These are phyloP conservation scores for Xylophagus ater DNA, from an alignment of 2,888 invertebrate genomes.

Conservation along the genomic window DNA sequence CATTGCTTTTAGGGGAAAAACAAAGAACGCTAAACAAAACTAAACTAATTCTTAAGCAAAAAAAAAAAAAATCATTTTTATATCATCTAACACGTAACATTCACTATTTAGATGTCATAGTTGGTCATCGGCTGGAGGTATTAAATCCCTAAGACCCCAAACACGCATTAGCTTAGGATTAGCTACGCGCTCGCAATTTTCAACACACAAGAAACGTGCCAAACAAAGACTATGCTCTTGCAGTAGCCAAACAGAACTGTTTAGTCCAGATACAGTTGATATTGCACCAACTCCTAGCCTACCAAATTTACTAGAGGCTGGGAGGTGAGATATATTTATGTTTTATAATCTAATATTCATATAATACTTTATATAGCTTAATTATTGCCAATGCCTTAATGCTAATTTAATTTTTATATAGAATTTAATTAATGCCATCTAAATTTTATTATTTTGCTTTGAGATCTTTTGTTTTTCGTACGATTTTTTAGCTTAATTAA, in stretches of 20 bases:
- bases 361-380: neutral
- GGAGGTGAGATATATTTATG: slow-evolving; percentile 42
- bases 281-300: slow-evolving; percentile 39
- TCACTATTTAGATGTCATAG: slow-evolving; percentile 22
- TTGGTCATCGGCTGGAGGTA: slow-evolving; percentile 19
- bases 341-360: slow-evolving; percentile 42
- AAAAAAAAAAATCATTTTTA: too few relatives aligned
- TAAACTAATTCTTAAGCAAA: slow-evolving; percentile 4
- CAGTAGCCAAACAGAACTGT: slow-evolving; percentile 61
- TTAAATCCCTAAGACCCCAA: slow-evolving; percentile 44
- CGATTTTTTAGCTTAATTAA: neutral
- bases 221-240: slow-evolving; percentile 40
- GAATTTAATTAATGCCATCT: neutral
- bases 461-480: neutral
- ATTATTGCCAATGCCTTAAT: neutral
- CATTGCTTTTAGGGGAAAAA: neutral
- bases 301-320: slow-evolving; percentile 40
- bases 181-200: slow-evolving; percentile 39
- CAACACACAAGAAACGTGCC: slow-evolving; percentile 2
- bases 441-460: neutral
- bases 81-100: slow-evolving; percentile 4
- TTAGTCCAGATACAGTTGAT: slow-evolving; percentile 40
- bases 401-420: neutral
- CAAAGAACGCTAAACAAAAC: slow-evolving; percentile 2
- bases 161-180: slow-evolving; percentile 51